A percentile compares a stretch with the other conserved stretches of the same genome.
These are phyloP conservation scores for Rattus rattus DNA, from an alignment of 2,113 vertebrate species.

Conservation along the genomic window DNA sequence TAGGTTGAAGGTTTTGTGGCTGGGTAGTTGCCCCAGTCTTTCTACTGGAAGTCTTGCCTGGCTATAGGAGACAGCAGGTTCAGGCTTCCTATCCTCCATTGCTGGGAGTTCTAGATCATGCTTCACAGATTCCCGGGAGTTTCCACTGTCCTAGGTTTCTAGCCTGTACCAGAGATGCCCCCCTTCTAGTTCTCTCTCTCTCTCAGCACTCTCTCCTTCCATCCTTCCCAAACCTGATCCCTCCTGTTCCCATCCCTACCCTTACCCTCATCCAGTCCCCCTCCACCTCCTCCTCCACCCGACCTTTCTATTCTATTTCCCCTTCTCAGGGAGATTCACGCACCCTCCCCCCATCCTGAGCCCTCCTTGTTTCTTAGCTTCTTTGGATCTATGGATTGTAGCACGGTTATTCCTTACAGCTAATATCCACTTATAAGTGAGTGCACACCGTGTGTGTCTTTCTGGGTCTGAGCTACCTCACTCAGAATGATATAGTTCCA, in stretches of 20 bases:
- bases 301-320: background rate
- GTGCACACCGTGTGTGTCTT: background rate
- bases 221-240: background rate
- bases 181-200: background rate
- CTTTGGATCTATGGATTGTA: background rate
- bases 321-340: background rate
- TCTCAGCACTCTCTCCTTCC: background rate
- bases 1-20: background rate
- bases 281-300: background rate
- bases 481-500: background rate
- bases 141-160: background rate
- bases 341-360: too few species aligned
- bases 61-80: background rate
- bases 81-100: background rate
- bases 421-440: background rate
- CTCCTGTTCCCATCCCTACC: background rate
- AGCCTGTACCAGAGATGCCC: background rate
- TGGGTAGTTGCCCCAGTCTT: background rate
- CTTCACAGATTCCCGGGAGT: background rate
- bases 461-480: background rate
- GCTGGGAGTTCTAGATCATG: background rate
- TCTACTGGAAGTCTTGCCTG: background rate
- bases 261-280: background rate
- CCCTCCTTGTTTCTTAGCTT: background rate
- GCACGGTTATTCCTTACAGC: background rate